phyloP scores from a whole-genome alignment of 2,113 vertebrate species.

The Rattus rattus region DNA sequence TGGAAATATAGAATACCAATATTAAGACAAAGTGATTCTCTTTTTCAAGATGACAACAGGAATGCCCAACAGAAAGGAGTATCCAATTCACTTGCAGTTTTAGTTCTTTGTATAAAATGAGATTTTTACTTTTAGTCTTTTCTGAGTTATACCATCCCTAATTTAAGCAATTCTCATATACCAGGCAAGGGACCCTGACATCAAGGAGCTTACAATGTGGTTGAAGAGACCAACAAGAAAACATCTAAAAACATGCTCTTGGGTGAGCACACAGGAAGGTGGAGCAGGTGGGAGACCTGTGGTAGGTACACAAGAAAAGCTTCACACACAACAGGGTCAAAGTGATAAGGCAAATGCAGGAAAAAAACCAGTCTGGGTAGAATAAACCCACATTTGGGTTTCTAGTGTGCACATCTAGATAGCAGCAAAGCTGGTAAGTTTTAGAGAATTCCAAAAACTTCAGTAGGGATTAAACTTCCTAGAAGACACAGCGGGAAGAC shows the following conservation, averaged over 20 bases:
- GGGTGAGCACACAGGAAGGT: background rate
- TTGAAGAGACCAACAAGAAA: background rate
- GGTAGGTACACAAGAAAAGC: slow-evolving; percentile 28
- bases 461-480: slow-evolving; percentile 19
- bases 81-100: background rate
- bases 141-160: background rate
- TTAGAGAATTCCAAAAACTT: slow-evolving; percentile 45
- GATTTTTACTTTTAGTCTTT: slow-evolving; percentile 36
- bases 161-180: background rate
- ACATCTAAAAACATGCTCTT: background rate
- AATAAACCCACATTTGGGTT: background rate
- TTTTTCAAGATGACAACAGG: background rate
- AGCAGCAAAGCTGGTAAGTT: background rate
- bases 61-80: background rate
- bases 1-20: background rate
- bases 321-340: slow-evolving; percentile 21
- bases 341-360: background rate
- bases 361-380: background rate
- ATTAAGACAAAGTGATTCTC: slow-evolving; percentile 6
- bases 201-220: slow-evolving; percentile 41
- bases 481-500: background rate
- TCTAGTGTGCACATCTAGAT: background rate
- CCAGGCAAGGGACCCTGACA: background rate
- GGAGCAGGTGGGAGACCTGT: background rate
- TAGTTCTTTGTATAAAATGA: slow-evolving; percentile 51